These are phyloP conservation scores for Grammomys surdaster DNA, from an alignment of 2,113 vertebrate genomes.

Conservation along the genomic window DNA sequence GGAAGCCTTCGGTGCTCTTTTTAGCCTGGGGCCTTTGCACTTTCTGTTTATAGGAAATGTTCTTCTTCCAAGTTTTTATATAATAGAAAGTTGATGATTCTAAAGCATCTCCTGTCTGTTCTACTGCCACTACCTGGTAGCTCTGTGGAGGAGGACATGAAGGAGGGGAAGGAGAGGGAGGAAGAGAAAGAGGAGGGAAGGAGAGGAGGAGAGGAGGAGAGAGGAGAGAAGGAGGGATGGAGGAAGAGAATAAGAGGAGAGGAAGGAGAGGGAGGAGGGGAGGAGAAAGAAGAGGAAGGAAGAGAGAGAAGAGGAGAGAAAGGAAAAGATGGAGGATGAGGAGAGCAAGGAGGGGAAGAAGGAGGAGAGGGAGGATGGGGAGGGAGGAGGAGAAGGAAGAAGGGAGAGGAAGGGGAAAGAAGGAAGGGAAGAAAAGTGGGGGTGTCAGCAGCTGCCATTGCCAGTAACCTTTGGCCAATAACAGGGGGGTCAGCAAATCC, in stretches of 20 bases:
- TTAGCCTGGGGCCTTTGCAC: conserved; percentile 6
- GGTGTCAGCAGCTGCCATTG: neutral
- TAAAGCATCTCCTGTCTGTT: neutral
- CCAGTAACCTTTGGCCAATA: neutral
- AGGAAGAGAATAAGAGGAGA: no score
- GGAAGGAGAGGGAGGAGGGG: no score
- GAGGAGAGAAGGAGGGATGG: neutral
- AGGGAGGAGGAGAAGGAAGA: no score
- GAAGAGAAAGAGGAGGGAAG: neutral
- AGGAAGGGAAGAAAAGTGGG: neutral
- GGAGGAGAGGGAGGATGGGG: no score
- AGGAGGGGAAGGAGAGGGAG: neutral
- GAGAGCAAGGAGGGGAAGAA: neutral
- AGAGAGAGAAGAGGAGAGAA: neutral
- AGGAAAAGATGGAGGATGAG: neutral
- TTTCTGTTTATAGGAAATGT: neutral
- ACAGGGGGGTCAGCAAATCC: no score
- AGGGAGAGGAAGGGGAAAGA: neutral
- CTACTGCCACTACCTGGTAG: neutral
- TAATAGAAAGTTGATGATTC: neutral
- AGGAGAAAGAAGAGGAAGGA: no score
- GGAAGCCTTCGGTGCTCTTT: neutral
- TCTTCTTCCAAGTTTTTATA: neutral
- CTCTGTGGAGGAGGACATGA: neutral
- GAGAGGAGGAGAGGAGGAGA: neutral